Percentiles rank a stretch among this genome's conserved stretches.
Evolutionary conservation across 2,797 vertebrate genomes (phyloP).

Genomic region (Lates japonicus): DNA sequence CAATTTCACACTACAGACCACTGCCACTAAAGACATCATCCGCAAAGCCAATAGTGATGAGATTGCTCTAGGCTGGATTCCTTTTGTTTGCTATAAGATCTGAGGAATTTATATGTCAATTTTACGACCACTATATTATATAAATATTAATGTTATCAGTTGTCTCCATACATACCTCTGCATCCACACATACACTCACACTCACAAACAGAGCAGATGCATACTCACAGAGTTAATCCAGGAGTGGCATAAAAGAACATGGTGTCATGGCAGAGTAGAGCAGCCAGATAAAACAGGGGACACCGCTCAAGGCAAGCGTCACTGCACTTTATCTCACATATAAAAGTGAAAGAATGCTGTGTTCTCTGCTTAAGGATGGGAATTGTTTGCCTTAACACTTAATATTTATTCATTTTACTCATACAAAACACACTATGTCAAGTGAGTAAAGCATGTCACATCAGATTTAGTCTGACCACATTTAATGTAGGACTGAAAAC

Average conservation of each 20-base stretch:
- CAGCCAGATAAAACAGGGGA: slow-evolving; percentile 29
- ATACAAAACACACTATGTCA: neutral
- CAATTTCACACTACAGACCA: neutral
- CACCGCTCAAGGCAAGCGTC: slow-evolving; percentile 36
- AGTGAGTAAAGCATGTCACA: neutral
- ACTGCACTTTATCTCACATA: slow-evolving; percentile 23
- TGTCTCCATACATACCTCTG: neutral
- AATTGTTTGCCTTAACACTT: neutral
- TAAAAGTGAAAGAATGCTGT: neutral
- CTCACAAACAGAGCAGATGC: neutral
- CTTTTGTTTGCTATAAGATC: neutral
- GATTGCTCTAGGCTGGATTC: neutral
- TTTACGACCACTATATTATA: neutral
- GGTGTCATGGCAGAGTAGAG: slow-evolving; percentile 21
- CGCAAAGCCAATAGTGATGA: neutral
- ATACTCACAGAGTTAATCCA: neutral
- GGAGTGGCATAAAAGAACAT: slow-evolving; percentile 44
- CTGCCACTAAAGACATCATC: slow-evolving; percentile 3
- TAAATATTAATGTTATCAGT: too few relatives aligned
- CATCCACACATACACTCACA: neutral
- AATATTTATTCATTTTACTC: neutral
- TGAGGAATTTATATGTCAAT: neutral
- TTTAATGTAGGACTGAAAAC: neutral
- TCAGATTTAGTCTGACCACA: neutral
- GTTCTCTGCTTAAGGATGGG: neutral